Base-by-base conservation (phyloP, 2,888 invertebrate genomes). In the Mimumesa dahlbomi region DNA sequence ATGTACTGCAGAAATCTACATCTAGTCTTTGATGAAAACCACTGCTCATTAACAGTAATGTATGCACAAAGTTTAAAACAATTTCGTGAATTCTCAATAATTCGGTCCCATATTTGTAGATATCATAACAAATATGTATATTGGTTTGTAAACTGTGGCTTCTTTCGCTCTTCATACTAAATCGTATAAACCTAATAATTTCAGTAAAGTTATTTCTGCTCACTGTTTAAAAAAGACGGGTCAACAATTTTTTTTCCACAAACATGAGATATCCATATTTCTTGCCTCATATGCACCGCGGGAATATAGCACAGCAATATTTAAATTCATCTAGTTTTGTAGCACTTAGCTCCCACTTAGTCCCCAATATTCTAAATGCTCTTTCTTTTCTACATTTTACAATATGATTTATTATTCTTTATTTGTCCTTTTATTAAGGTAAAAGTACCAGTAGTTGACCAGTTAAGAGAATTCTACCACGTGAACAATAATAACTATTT, bases 361-460 rank as follows among this genome's bases (percentile, higher is more conserved):
- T 59, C 40, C 59, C 59, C 48, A 59, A 50, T 11, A 59, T 40
- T 21, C 49, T 48, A 59, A 40, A 59, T 48, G 49, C 59, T 59
- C 49, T 29, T 59, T 13, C 29, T 34, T 59, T 40, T 59, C 40
- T 59, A 40, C 38, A 59, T 42, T 22, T 57, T 21, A 36, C 18
- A 34, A 50, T 50, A 50, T 29, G 50, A 34, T 18, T 4, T 18
- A 50, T 34, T 29, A 50, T 29, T 50, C 19, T 25, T 50, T 18
- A 29, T 18, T 29, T 50, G 31, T 29, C 50, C 50, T 25, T 50
- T 50, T 14, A 50, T 50, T 18, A 29, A n/a, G n/a, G n/a, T n/a
- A n/a, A n/a, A n/a, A n/a, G n/a, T n/a, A n/a, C n/a, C n/a, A n/a
- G n/a, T n/a, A n/a, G n/a, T n/a, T n/a, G n/a, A n/a, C n/a, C n/a